A percentile compares a stretch with the other conserved stretches of the same genome.
Conservation (phyloP, 35 echinoderm and acorn worm species). For the Amphiura filiformis region DNA sequence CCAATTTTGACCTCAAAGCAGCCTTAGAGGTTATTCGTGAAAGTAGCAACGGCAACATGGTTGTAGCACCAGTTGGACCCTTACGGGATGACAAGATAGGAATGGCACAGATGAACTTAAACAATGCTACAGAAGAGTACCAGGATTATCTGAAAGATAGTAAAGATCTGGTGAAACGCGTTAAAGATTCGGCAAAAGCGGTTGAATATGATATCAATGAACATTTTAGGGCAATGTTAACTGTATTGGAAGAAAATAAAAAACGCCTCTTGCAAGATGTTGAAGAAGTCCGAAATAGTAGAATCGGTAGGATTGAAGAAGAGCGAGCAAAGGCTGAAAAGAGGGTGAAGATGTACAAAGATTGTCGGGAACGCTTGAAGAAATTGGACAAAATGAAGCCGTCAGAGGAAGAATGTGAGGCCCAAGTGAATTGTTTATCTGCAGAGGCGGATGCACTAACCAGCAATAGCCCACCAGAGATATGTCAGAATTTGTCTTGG, state of each 20-base stretch:
- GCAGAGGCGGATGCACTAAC: background rate
- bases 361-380: background rate
- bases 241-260: background rate
- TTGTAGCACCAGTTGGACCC: background rate
- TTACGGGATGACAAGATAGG: background rate
- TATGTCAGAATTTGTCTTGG: background rate
- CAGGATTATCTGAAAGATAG: background rate
- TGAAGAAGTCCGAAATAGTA: background rate
- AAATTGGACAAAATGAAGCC: background rate
- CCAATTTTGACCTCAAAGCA: background rate
- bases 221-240: background rate
- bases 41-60: background rate
- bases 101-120: background rate
- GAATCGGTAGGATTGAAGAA: background rate
- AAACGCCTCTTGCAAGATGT: background rate
- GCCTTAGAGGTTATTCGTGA: background rate
- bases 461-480: background rate
- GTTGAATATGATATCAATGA: background rate
- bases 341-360: background rate
- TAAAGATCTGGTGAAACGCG: background rate
- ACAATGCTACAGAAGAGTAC: background rate
- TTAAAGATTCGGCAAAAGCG: background rate
- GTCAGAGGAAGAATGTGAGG: background rate
- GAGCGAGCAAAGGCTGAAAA: background rate
- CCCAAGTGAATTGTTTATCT: background rate